phyloP scores from a whole-genome alignment of 35 echinoderm and acorn worm species.

The Lytechinus variegatus region DNA sequence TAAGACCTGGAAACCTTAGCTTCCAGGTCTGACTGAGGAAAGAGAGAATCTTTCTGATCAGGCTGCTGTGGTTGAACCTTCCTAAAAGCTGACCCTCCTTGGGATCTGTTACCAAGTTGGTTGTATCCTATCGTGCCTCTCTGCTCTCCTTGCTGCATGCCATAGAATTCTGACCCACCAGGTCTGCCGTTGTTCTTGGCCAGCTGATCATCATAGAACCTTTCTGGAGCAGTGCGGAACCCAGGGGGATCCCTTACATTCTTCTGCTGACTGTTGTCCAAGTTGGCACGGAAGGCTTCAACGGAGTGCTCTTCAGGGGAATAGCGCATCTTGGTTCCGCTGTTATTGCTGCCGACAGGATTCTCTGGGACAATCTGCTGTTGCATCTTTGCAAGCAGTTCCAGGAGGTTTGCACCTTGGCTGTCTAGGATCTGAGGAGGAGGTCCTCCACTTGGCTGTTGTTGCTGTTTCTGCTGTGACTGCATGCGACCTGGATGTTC shows the following conservation, averaged over 20 bases:
- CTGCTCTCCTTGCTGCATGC: not conserved
- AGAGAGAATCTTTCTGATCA: not conserved
- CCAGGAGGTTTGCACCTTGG: conserved; percentile 52
- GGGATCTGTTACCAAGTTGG: not conserved
- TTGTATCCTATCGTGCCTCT: conserved; percentile 21
- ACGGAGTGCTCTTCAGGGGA: conserved; percentile 20
- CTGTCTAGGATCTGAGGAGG: conserved; percentile 19
- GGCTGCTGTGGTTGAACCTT: conserved; percentile 34
- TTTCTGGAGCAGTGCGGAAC: not conserved
- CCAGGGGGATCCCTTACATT: not conserved
- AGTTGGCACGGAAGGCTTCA: not conserved
- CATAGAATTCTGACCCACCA: not conserved
- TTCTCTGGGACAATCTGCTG: conserved; percentile 55
- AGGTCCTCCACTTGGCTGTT: not conserved
- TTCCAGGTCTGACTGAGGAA: not conserved
- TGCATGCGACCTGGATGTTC: not conserved
- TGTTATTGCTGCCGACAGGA: not conserved
- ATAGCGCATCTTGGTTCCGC: not conserved
- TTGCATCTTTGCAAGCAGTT: conserved; percentile 63
- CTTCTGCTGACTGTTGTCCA: not conserved
- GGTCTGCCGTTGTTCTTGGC: not conserved
- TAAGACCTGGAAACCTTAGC: not conserved
- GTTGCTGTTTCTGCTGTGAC: conserved; percentile 53
- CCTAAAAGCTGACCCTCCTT: not conserved
- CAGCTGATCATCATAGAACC: conserved; percentile 17